A percentile compares a stretch with the other conserved stretches of the same genome.
Conservation (phyloP, 35 echinoderm and acorn worm genomes). For the Holothuria glaberrima region DNA sequence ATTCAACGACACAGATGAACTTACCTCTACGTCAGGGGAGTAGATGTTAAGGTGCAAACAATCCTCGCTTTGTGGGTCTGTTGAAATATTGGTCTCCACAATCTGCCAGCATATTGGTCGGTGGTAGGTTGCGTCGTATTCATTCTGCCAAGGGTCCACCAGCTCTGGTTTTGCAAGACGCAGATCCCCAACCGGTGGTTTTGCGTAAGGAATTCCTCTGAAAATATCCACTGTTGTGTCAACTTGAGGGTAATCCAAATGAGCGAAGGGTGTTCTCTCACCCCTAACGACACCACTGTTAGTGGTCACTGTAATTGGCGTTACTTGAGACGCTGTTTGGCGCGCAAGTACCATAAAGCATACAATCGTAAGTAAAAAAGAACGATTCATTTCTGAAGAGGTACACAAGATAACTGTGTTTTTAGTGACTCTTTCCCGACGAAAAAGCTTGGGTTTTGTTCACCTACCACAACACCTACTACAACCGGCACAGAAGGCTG, state of each 20-base stretch:
- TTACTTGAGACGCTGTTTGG: neutral
- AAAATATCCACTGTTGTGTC: constrained; percentile 36
- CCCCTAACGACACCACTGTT: neutral
- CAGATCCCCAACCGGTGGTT: constrained; percentile 57
- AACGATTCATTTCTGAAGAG: too few relatives aligned
- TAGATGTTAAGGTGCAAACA: constrained; percentile 62
- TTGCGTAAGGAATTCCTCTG: constrained; percentile 44
- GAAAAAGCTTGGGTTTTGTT: too few relatives aligned
- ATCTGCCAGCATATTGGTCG: constrained; percentile 31
- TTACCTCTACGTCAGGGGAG: constrained; percentile 48
- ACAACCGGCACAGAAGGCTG: too few relatives aligned
- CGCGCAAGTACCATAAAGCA: neutral
- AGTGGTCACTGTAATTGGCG: neutral
- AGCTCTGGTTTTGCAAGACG: constrained; percentile 29
- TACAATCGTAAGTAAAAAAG: too few relatives aligned
- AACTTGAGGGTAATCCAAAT: neutral
- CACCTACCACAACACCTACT: too few relatives aligned
- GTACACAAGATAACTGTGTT: too few relatives aligned
- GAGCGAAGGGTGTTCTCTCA: neutral
- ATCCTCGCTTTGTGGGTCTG: constrained; percentile 46
- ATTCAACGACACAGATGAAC: neutral
- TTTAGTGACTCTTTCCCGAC: too few relatives aligned
- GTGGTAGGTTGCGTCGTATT: constrained; percentile 3
- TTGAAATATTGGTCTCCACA: neutral
- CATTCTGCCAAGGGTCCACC: neutral